Conservation (phyloP, 92 coral and sea anemone genomes). For the Siderastrea radians region DNA sequence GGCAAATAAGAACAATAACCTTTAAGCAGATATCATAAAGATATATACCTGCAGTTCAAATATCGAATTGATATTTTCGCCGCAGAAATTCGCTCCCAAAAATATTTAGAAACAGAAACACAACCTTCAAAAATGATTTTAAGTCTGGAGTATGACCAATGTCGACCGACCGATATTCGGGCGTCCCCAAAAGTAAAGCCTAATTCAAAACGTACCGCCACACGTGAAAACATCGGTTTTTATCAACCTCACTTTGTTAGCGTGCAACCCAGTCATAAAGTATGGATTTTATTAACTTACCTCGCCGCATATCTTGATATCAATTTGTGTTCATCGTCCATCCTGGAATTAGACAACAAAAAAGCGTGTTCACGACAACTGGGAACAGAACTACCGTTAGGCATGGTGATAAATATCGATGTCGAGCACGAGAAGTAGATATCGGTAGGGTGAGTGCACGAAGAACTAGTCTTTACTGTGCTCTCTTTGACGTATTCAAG, state of each 20-base stretch:
- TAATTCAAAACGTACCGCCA: not conserved
- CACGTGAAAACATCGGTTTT: conserved; percentile 20
- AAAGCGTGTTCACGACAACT: conserved; percentile 4
- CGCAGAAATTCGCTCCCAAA: not conserved
- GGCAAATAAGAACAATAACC: not conserved
- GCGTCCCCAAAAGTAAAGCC: not conserved
- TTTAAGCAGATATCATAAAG: not conserved
- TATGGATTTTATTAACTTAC: conserved; percentile 59
- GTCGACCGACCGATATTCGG: not conserved
- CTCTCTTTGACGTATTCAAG: conserved; percentile 28
- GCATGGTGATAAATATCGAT: conserved; percentile 36
- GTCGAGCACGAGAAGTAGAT: not conserved
- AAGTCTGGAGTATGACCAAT: not conserved
- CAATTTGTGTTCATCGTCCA: conserved; percentile 98
- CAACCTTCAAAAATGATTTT: not conserved
- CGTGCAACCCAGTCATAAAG: conserved; percentile 23
- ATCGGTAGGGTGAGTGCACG: not conserved
- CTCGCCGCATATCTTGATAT: conserved; percentile 98
- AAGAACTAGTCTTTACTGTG: not conserved
- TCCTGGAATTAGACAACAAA: conserved; percentile 75
- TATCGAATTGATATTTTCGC: not conserved
- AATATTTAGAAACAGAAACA: not conserved
- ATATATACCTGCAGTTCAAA: not conserved
- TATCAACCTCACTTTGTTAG: conserved; percentile 9
- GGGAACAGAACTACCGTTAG: conserved; percentile 31